Evolutionary conservation across 2,888 invertebrate genomes (phyloP).

Genomic region (Perdita meconis): DNA sequence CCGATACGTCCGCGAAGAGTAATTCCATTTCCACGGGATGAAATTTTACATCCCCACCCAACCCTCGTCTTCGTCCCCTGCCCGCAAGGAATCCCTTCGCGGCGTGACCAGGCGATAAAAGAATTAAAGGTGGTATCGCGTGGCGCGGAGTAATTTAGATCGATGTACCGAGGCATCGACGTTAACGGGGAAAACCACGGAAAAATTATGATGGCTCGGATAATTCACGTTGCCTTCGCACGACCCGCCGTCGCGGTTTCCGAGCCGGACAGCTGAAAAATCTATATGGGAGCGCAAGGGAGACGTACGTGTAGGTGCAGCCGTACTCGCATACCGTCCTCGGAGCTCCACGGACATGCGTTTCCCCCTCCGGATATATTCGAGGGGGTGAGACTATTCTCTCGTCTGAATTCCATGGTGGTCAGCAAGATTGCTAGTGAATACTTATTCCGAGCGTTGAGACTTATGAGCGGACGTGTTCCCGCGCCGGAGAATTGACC

Average conservation of each 20-base stretch:
- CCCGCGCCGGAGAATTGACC: constrained; percentile 55
- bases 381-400: constrained; percentile 24
- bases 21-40: constrained; percentile 4
- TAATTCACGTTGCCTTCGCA: constrained; percentile 37
- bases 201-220: constrained; percentile 26
- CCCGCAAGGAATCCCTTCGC: constrained; percentile 9
- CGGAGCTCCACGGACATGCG: not conserved
- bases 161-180: constrained; percentile 25
- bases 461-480: constrained; percentile 70
- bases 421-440: constrained; percentile 60
- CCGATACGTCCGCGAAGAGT: not conserved
- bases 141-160: constrained; percentile 38
- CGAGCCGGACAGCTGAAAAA: constrained; percentile 8
- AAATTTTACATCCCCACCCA: constrained; percentile 10
- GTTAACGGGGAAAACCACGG: constrained; percentile 25
- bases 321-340: not conserved
- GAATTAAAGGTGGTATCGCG: constrained; percentile 20
- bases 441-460: constrained; percentile 64
- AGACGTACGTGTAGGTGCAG: not conserved
- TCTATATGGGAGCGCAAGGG: constrained; percentile 5
- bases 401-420: constrained; percentile 38
- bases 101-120: constrained; percentile 15
- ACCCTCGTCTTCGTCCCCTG: not conserved
- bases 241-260: constrained; percentile 9
- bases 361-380: constrained; percentile 33